These are phyloP conservation scores for Ibidorhyncha struthersii DNA, from an alignment of 2,113 vertebrate species.

Conservation along the genomic window DNA sequence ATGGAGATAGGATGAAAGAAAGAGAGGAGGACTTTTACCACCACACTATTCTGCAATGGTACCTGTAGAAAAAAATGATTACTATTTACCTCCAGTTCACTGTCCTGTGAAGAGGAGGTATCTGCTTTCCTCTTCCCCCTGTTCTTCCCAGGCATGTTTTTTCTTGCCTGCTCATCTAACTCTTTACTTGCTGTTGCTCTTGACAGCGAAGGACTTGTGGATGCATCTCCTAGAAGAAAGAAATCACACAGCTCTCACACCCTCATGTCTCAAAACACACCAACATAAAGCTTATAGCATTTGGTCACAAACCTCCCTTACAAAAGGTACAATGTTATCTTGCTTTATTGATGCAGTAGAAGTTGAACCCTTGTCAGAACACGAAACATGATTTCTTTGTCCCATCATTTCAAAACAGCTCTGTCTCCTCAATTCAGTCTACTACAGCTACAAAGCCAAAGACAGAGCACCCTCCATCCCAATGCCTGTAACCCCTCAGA, in stretches of 20 bases:
- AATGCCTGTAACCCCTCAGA: not conserved
- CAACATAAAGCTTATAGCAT: not conserved
- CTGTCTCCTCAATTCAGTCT: not conserved
- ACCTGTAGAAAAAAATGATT: not conserved
- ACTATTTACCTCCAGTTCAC: slow-evolving; percentile 87
- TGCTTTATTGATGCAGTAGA: not conserved
- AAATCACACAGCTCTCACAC: not conserved
- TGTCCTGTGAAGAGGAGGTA: slow-evolving; percentile 82
- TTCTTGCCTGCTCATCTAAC: slow-evolving; percentile 86
- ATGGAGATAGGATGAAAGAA: not conserved
- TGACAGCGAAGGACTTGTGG: slow-evolving; percentile 71
- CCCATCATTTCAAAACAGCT: not conserved
- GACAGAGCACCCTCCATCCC: not conserved
- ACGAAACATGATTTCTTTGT: not conserved
- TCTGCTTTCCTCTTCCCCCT: slow-evolving; percentile 94
- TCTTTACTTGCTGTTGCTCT: slow-evolving; percentile 82
- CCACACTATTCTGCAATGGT: not conserved
- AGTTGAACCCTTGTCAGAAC: not conserved
- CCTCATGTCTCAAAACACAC: not conserved
- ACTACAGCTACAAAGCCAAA: not conserved
- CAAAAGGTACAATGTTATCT: not conserved
- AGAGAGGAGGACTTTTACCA: not conserved
- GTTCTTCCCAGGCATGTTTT: slow-evolving; percentile 88
- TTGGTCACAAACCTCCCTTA: not conserved
- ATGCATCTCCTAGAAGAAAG: slow-evolving; percentile 67